Evolutionary conservation across 2,797 vertebrate species (phyloP).

Genomic region (Syngnathus acus): DNA sequence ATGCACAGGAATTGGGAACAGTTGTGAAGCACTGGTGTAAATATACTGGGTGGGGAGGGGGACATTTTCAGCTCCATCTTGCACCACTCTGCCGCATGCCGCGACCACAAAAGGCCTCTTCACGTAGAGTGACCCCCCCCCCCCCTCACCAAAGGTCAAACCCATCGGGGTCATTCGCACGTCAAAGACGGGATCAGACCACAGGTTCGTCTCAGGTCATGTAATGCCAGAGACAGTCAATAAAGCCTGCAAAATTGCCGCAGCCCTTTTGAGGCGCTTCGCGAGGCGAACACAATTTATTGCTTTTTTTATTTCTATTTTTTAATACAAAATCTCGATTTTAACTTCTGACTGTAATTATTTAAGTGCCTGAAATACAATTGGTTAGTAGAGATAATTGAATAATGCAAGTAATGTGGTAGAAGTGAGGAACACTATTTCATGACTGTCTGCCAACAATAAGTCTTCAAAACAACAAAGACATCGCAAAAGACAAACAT

Average conservation of each 20-base stretch:
- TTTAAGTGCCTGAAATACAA: not conserved
- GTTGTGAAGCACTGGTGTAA: not conserved
- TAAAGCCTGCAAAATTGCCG: not conserved
- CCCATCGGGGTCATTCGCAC: slow-evolving; percentile 41
- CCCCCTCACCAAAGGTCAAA: slow-evolving; percentile 27
- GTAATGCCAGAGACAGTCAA: not conserved
- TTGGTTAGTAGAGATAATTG: not conserved
- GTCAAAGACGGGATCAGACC: not conserved
- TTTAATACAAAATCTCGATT: too few species aligned
- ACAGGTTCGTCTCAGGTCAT: slow-evolving; percentile 11
- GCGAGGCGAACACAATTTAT: too few species aligned
- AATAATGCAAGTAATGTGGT: slow-evolving; percentile 5
- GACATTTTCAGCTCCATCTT: slow-evolving; percentile 28
- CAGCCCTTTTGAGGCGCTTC: too few species aligned
- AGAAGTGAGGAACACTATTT: too few species aligned
- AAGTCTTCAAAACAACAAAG: too few species aligned
- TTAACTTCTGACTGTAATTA: not conserved
- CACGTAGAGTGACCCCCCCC: slow-evolving; percentile 40
- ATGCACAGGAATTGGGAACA: not conserved
- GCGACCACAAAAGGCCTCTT: slow-evolving; percentile 58
- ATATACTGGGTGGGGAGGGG: not conserved
- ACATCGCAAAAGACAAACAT: too few species aligned
- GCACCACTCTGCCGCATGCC: slow-evolving; percentile 59
- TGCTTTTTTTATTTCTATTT: too few species aligned
- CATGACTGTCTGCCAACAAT: too few species aligned